phyloP scores from a whole-genome alignment of 2,113 vertebrate species.

The Phocoena phocoena region DNA sequence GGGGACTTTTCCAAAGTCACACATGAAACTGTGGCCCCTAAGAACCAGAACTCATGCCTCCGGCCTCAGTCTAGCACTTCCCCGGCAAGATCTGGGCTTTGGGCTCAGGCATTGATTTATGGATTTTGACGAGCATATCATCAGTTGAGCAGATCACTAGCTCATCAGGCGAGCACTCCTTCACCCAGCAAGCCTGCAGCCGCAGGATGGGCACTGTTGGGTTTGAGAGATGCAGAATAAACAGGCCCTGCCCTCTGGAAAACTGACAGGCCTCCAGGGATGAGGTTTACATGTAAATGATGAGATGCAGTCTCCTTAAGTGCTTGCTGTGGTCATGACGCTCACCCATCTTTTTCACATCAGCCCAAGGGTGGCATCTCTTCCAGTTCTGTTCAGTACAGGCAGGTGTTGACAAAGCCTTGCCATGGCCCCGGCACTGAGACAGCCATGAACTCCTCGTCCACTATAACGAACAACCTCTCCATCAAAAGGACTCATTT shows the following conservation, averaged over 20 bases:
- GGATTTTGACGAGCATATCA: not conserved
- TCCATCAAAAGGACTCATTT: not conserved
- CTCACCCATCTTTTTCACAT: not conserved
- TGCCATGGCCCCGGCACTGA: not conserved
- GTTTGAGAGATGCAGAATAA: not conserved
- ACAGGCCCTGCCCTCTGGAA: not conserved
- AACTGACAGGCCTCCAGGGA: not conserved
- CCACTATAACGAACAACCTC: fast-evolving
- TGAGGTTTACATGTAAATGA: too few species aligned
- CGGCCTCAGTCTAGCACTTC: not conserved
- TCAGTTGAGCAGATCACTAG: not conserved
- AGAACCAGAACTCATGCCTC: not conserved
- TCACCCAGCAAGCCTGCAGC: not conserved
- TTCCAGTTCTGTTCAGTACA: not conserved
- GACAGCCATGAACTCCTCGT: not conserved
- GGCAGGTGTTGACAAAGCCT: not conserved
- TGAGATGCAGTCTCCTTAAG: not conserved
- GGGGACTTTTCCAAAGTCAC: not conserved
- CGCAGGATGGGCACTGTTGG: not conserved
- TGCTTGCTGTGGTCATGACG: not conserved
- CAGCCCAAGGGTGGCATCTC: fast-evolving
- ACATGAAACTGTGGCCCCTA: not conserved
- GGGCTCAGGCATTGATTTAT: not conserved
- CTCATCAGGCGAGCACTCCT: fast-evolving
- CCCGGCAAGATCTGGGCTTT: not conserved